Conservation (phyloP, 2,888 invertebrate genomes). For the Siphonodentalium dalli region DNA sequence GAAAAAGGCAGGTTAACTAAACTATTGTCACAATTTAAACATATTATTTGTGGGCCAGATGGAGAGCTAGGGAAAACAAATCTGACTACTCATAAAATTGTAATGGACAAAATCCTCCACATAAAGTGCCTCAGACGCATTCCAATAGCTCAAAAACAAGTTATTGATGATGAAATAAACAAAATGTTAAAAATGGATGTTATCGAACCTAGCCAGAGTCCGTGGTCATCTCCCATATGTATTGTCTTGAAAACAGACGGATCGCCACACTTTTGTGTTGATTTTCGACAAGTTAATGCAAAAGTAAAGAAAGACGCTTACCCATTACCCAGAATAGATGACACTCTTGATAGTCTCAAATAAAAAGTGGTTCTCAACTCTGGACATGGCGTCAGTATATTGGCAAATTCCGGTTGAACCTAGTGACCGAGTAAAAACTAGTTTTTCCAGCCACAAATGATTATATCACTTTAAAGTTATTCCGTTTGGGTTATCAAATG, state of each 20-base stretch:
- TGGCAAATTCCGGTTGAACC: neutral
- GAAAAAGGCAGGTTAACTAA: too few relatives aligned
- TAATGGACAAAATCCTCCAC: neutral
- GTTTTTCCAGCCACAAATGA: neutral
- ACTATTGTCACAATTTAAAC: neutral
- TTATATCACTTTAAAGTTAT: neutral
- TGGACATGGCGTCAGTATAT: neutral
- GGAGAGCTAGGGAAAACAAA: neutral
- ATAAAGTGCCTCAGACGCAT: neutral
- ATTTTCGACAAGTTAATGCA: too few relatives aligned
- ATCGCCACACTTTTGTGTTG: too few relatives aligned
- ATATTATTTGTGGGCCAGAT: neutral
- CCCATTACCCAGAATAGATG: too few relatives aligned
- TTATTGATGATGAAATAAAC: neutral
- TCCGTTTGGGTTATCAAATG: neutral
- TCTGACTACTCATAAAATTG: neutral
- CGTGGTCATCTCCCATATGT: neutral
- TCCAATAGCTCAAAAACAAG: neutral
- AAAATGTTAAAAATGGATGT: neutral
- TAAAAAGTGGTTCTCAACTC: neutral
- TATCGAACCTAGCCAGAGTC: slow-evolving; percentile 1
- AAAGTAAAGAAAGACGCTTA: too few relatives aligned
- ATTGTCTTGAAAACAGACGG: neutral
- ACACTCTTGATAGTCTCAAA: neutral
- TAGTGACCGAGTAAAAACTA: neutral